Evolutionary conservation across 2,113 vertebrate species (phyloP).

Genomic region (Laticauda laticaudata): DNA sequence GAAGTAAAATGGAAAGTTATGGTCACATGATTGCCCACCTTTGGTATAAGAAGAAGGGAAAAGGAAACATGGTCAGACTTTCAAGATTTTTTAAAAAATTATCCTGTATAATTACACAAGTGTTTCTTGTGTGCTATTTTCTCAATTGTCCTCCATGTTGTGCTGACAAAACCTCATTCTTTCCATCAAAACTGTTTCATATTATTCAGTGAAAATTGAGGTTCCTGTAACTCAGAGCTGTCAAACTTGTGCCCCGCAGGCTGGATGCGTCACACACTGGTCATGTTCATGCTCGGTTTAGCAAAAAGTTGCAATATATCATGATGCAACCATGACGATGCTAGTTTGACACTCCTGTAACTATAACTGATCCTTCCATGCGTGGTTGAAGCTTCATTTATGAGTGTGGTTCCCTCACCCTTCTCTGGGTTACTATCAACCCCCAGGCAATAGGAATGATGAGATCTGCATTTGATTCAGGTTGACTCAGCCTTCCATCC

Average conservation of each 20-base stretch:
- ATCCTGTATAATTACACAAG: background rate
- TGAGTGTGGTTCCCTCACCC: background rate
- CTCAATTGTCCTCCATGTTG: background rate
- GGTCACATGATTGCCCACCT: background rate
- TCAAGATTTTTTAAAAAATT: background rate
- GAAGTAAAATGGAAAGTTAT: background rate
- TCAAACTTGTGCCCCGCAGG: no score
- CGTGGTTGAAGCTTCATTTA: background rate
- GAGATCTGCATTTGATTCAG: background rate
- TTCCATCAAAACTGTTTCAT: background rate
- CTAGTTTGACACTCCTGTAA: no score
- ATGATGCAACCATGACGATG: no score
- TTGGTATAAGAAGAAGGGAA: background rate
- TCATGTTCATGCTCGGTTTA: no score
- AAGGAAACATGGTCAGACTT: background rate
- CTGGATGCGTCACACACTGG: no score
- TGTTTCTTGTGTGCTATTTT: background rate
- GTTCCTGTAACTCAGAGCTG: background rate
- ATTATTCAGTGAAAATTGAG: background rate
- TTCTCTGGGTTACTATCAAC: background rate
- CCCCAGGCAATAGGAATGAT: background rate
- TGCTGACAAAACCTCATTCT: background rate
- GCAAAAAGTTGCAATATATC: no score
- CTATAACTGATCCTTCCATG: background rate
- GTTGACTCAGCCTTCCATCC: no score